phyloP scores from a whole-genome alignment of 2,113 vertebrate species.

The Mirza zaza region DNA sequence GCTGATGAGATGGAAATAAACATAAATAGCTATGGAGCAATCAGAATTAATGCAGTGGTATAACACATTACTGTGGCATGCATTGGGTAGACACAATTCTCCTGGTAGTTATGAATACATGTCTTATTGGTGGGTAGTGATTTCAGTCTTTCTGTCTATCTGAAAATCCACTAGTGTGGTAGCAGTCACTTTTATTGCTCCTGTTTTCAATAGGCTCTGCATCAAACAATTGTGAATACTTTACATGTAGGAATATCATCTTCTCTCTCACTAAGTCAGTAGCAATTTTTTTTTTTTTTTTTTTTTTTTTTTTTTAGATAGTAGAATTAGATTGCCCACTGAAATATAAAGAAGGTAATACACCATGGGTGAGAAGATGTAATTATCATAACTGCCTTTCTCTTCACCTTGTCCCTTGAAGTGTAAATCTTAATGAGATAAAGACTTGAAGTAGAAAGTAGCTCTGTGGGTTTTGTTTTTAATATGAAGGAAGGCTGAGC shows the following conservation, averaged over 20 bases:
- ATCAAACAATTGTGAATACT: not conserved
- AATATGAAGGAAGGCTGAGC: not conserved
- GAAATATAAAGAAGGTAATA: conserved; percentile 68
- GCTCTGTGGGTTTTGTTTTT: conserved; percentile 47
- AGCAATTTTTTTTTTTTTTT: conserved; percentile 36
- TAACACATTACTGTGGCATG: not conserved
- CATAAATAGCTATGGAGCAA: not conserved
- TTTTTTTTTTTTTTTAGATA: conserved; percentile 21
- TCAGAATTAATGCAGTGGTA: not conserved
- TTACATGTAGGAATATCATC: not conserved
- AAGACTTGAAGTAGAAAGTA: conserved; percentile 59
- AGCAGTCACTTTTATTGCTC: not conserved
- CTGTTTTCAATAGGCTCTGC: not conserved
- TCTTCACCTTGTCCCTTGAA: conserved; percentile 64
- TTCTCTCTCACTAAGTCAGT: not conserved
- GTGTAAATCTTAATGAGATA: conserved; percentile 74
- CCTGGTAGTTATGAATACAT: not conserved
- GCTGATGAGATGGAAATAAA: not conserved
- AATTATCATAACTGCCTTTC: conserved; percentile 70
- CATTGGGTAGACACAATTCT: not conserved
- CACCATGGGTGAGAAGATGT: conserved; percentile 54
- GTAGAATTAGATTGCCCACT: conserved; percentile 59
- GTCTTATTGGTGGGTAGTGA: not conserved
- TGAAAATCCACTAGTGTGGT: not conserved
- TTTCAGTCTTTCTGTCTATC: not conserved